These are phyloP conservation scores for Phrynocephalus vlangalii DNA, from an alignment of 2,797 vertebrate species.

Conservation along the genomic window DNA sequence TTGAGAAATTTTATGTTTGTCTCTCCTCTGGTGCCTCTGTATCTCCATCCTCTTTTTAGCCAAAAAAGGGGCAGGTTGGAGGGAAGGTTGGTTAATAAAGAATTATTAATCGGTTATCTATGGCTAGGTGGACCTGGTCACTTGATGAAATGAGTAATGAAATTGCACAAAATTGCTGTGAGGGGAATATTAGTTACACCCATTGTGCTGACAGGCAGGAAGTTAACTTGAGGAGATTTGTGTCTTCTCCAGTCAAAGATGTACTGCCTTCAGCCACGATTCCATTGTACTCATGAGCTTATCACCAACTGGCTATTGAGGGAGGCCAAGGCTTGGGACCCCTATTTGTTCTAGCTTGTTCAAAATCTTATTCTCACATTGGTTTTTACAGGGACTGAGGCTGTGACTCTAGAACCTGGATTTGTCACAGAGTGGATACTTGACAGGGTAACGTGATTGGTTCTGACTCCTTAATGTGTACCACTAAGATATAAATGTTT, in stretches of 20 bases:
- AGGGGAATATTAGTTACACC: not conserved
- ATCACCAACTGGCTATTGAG: not conserved
- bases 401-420: not conserved
- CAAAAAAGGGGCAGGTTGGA: constrained; percentile 60
- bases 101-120: constrained; percentile 70
- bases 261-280: not conserved
- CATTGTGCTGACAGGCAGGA: not conserved
- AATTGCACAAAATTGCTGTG: not conserved
- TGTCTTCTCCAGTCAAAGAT: not conserved
- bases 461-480: not conserved
- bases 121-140: constrained; percentile 44
- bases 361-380: not conserved
- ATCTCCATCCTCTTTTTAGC: not conserved
- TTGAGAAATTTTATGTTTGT: constrained; percentile 1
- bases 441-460: not conserved
- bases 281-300: not conserved
- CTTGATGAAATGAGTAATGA: not conserved
- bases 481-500: not conserved
- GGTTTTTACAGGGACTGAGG: not conserved
- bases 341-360: not conserved
- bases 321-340: not conserved
- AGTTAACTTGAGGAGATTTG: not conserved
- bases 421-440: not conserved
- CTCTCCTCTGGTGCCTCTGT: not conserved
- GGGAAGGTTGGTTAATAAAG: constrained; percentile 53